Base-by-base conservation (phyloP, 2,113 vertebrate genomes). In the Glaucomys volans region DNA sequence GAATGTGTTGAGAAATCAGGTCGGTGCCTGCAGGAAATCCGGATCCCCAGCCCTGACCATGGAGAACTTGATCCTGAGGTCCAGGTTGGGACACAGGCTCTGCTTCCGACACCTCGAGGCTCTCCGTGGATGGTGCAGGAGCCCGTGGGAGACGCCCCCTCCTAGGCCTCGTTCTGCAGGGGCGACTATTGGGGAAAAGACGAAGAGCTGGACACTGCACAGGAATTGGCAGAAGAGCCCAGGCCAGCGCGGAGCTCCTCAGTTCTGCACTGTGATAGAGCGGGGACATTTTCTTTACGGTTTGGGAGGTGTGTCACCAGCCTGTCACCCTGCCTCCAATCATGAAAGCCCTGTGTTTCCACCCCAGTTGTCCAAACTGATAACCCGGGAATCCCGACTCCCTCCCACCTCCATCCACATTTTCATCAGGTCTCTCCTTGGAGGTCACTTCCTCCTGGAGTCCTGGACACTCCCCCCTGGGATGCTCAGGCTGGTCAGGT, bases 201-300 rank as follows among this genome's bases (percentile, higher is more conserved):
- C 8, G n/a, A 32, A 32, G n/a, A 52, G n/a, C 20, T 28, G 30
- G 18, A 67, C 8, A 14, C 12, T 22, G 35, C 17, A 13, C 24
- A 64, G 28, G 22, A 62, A 28, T 26, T 26, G 2, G 5, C 7
- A 9, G 20, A 24, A 9, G 20, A 59, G 57, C 20, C 17, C 57
- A 22, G 26, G 62, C 2, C 59, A 10, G 26, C 1, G 8, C 2
- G 7, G 44, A 64, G 40, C 24, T 22, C 32, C 1, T 0, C 35
- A 1, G 42, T 67, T 42, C 47, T 57, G 64, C 4, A 6, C 11
- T 5, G 1, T 2, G 62, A 1, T 26, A 2, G 10, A 0, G 50
- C 37, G 13, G 50, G 42, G 44, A 20, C 28, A 28, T 50, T 28
- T 24, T n/a, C 37, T 47, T 76, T 8, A 50, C 40, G 22, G 8